Evolutionary conservation across 2,888 invertebrate genomes (phyloP).

Genomic region (Isotomurus palustris): DNA sequence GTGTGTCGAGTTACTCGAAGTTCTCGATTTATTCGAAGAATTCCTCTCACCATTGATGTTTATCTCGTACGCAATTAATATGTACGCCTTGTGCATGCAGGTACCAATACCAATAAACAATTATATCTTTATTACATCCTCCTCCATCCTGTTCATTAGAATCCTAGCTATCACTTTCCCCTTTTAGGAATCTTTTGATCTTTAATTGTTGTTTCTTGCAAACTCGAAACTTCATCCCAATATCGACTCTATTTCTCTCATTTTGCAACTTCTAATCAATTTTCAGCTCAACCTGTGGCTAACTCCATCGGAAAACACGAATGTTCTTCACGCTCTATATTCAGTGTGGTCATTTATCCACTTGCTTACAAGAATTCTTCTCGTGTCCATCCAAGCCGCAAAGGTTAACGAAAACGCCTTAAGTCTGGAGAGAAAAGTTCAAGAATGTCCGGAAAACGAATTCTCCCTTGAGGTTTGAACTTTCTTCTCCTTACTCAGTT

Average conservation of each 20-base stretch:
- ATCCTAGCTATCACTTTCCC: no score
- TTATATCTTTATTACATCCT: no score
- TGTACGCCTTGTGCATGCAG: constrained; percentile 28
- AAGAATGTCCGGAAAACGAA: not conserved
- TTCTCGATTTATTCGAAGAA: constrained; percentile 13
- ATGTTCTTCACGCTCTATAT: not conserved
- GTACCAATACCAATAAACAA: no score
- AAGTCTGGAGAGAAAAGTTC: not conserved
- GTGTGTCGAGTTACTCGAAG: not conserved
- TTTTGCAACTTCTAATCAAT: not conserved
- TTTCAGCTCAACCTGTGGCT: constrained; percentile 1
- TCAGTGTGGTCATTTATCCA: not conserved
- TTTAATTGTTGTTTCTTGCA: no score
- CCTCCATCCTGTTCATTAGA: no score
- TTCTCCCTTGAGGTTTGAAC: not conserved
- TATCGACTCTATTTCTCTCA: not conserved
- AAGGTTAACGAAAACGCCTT: constrained; percentile 1
- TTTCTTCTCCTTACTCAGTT: not conserved
- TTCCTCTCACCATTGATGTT: constrained; percentile 26
- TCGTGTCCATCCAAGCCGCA: not conserved
- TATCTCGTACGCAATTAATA: constrained; percentile 12
- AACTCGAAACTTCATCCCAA: no score
- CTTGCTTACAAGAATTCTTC: not conserved
- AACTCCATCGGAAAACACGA: not conserved
- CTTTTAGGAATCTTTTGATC: no score